phyloP scores from a whole-genome alignment of 2,113 vertebrate species.

The Pristiophorus japonicus region DNA sequence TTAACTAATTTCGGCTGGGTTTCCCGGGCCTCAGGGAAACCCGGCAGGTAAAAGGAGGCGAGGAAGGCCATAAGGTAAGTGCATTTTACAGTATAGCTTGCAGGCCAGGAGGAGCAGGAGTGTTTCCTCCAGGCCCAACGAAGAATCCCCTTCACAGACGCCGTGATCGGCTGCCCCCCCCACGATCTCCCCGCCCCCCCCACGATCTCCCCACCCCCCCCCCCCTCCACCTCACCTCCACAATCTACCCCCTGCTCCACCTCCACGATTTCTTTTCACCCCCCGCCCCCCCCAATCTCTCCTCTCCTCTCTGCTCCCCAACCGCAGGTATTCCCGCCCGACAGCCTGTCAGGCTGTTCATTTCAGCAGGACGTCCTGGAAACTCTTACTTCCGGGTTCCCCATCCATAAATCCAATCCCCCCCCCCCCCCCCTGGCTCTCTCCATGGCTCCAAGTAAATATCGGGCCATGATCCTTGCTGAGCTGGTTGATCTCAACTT shows the following conservation, averaged over 20 bases:
- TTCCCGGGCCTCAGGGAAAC: too few relatives aligned
- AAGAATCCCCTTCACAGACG: background rate
- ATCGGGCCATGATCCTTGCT: background rate
- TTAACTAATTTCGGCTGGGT: too few relatives aligned
- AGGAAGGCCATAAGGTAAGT: background rate
- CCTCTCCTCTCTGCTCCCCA: too few relatives aligned
- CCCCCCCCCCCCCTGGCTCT: too few relatives aligned
- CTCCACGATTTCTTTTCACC: background rate
- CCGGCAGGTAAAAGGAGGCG: background rate
- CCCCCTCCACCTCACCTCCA: background rate
- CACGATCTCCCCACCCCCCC: background rate
- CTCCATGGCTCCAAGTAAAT: background rate
- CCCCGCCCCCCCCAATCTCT: background rate
- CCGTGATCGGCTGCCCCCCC: too few relatives aligned
- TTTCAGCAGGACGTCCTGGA: too few relatives aligned
- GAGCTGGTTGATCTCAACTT: background rate
- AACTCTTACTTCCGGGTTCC: too few relatives aligned
- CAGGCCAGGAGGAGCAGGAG: background rate
- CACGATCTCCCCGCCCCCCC: fast-evolving
- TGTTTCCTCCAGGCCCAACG: background rate
- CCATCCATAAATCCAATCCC: background rate
- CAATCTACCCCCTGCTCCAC: background rate
- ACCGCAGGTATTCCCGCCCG: background rate
- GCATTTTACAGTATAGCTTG: background rate
- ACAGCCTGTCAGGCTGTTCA: background rate